phyloP scores from a whole-genome alignment of 2,888 invertebrate genomes.

The Acanthosepion esculentum region DNA sequence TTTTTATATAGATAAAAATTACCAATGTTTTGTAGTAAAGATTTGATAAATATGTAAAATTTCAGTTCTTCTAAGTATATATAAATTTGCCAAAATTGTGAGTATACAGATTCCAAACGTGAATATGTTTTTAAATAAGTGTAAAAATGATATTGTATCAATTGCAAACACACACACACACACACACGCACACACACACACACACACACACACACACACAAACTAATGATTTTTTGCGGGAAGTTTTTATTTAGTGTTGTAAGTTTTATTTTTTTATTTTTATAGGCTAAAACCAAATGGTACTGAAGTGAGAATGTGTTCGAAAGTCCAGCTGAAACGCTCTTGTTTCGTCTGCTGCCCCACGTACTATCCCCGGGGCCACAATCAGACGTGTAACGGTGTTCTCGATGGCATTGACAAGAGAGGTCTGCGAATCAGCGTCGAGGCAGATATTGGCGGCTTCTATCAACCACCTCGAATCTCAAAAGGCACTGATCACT shows the following conservation, averaged over 20 bases:
- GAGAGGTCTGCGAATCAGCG: constrained; percentile 33
- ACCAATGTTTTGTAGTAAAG: no score
- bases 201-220: no score
- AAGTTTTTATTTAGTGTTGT: not conserved
- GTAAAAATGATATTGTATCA: no score
- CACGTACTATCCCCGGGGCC: not conserved
- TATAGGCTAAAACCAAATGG: constrained; percentile 21
- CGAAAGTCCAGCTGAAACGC: constrained; percentile 15
- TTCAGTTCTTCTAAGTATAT: no score
- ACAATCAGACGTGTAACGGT: constrained; percentile 35
- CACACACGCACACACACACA: no score
- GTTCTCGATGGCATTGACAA: constrained; percentile 39
- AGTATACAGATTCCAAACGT: no score
- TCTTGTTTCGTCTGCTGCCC: constrained; percentile 34
- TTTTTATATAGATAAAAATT: no score
- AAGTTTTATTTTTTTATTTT: not conserved
- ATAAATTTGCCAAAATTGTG: no score
- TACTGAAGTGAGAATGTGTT: constrained; percentile 34
- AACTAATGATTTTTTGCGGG: no score
- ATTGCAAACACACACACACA: no score
- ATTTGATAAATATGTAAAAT: no score
- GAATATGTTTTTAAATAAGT: no score
- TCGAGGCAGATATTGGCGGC: not conserved
- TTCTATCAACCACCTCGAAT: not conserved
- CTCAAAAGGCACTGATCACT: not conserved